Conservation (phyloP, 2,113 vertebrate species). For the Scomber japonicus region DNA sequence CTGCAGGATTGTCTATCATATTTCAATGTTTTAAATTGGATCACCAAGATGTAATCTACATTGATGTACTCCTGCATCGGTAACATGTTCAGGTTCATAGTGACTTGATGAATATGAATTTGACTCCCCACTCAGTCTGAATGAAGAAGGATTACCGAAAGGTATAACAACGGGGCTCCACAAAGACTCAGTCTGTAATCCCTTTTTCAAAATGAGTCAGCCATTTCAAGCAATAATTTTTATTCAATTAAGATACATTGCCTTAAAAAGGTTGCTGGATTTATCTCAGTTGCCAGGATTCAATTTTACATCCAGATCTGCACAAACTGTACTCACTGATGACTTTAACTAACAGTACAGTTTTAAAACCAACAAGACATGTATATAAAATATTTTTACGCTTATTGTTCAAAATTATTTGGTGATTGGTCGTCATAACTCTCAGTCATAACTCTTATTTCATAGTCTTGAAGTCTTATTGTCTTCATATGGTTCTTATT, state of each 20-base stretch:
- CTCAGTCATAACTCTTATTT: too few species aligned
- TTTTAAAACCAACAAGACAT: background rate
- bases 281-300: background rate
- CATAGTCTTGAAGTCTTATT: too few species aligned
- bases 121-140: slow-evolving; percentile 42
- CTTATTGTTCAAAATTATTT: too few species aligned
- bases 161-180: slow-evolving; percentile 28
- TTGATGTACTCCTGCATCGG: slow-evolving; percentile 22
- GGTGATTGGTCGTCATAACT: too few species aligned
- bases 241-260: slow-evolving; percentile 28
- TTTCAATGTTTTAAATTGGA: slow-evolving; percentile 24
- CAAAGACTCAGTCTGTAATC: slow-evolving; percentile 36
- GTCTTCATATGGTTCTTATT: background rate
- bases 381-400: background rate
- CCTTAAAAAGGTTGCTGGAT: slow-evolving; percentile 12
- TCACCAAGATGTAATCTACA: slow-evolving; percentile 14
- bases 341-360: too few species aligned
- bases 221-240: slow-evolving; percentile 25
- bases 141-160: slow-evolving; percentile 52
- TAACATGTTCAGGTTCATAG: slow-evolving; percentile 22
- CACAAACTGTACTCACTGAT: too few species aligned
- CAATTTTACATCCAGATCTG: too few species aligned
- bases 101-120: slow-evolving; percentile 50
- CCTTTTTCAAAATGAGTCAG: slow-evolving; percentile 25
- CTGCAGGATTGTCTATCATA: background rate